Evolutionary conservation across 2,888 invertebrate species (phyloP), one percentile per base, ranked within the genome.

Genomic region (Euzetes globulus): DNA sequence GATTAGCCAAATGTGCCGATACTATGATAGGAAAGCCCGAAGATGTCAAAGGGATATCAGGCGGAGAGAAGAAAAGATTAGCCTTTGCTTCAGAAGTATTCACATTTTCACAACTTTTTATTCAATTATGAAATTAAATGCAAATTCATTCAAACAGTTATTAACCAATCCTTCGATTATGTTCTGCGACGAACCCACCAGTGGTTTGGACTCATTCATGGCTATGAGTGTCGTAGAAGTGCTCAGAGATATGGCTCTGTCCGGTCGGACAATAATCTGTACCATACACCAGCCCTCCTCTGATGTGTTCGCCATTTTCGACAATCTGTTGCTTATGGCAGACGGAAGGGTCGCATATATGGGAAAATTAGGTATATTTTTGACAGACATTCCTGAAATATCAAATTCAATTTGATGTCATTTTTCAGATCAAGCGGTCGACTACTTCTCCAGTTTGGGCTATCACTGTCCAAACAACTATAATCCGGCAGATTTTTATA

Each of bases 151-250:
- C 15, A n/a, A 60, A 96, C 94, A 0, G 73, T 25, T 95, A 1
- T 85, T 97, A 63, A 97, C 95, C 0, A 92, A 98, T 84, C 98
- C 98, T 0, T 90, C 93, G 0, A 85, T 98, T 60, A 88, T 98
- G 87, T 94, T 98, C 82, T 96, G 96, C 82, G 98, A 98, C 81
- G 98, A 98, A 81, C 97, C 97, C 0, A 98, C 97, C 0, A 95
- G 95, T 0, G 95, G 97, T 1, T 85, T 98, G 75, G 98, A 98
- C 83, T 94, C 96, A 0, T 96, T 91, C 81, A 97, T 96, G 94
- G 97, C 98, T 0, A 90, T 92, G 81, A 94, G 91, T 82, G 93
- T 97, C 1, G 88, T 94, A 22, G 89, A 90, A 82, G 90, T 91
- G 0, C 79, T 85, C 71, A 80, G 81, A 73, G 78, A 76, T 17